These are phyloP conservation scores for Talpa occidentalis DNA, from an alignment of 2,113 vertebrate genomes.

Conservation along the genomic window DNA sequence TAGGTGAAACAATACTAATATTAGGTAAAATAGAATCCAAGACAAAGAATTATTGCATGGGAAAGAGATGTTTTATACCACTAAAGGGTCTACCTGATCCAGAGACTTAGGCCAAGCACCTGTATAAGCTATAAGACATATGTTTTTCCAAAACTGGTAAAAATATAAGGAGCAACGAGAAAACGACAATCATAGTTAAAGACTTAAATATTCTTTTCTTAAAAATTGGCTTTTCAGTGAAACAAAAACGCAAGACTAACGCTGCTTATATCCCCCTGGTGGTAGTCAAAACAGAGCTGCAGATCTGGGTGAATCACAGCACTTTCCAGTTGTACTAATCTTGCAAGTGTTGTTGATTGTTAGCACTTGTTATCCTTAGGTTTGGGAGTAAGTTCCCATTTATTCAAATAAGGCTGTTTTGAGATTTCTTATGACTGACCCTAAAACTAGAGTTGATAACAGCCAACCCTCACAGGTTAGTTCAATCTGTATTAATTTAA, in stretches of 20 bases:
- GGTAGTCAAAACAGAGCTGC: not conserved
- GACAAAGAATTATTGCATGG: not conserved
- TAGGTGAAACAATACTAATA: not conserved
- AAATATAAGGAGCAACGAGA: not conserved
- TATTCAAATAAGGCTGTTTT: not conserved
- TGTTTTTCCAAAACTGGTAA: not conserved
- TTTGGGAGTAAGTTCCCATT: not conserved
- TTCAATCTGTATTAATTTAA: not conserved
- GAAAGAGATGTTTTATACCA: not conserved
- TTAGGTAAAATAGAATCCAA: not conserved
- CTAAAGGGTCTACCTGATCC: not conserved
- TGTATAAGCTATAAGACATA: not conserved
- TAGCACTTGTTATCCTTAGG: not conserved
- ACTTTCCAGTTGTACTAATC: not conserved
- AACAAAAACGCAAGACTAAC: not conserved
- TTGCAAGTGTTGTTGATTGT: not conserved
- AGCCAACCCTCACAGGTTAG: not conserved
- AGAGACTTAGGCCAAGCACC: not conserved
- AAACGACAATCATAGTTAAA: not conserved
- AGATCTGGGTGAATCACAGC: not conserved
- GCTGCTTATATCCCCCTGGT: not conserved
- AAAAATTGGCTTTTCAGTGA: not conserved
- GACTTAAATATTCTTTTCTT: not conserved
- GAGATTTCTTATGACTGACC: conserved; percentile 2
- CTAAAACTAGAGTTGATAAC: not conserved